phyloP scores from a whole-genome alignment of 1,140 invertebrate species.

The Cotesia glomerata region DNA sequence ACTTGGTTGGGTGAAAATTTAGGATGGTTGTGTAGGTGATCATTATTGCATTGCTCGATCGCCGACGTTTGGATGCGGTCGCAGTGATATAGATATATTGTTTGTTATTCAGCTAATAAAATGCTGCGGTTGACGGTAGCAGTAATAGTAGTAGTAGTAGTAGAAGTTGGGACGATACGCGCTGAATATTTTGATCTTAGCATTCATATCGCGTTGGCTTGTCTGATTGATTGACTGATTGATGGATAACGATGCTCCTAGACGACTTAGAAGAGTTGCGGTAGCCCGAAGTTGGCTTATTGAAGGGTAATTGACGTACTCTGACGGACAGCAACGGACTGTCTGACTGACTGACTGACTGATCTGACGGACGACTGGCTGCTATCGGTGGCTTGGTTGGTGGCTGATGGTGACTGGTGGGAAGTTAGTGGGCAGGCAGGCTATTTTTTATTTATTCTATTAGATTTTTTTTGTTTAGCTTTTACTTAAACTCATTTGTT shows the following conservation, averaged over 20 bases:
- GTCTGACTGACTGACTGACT: slow-evolving; percentile 37
- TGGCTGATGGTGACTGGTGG: slow-evolving; percentile 63
- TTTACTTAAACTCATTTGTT: no score
- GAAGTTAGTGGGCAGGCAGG: slow-evolving; percentile 64
- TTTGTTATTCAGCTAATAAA: slow-evolving; percentile 52
- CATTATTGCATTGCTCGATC: slow-evolving; percentile 59
- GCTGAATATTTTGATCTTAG: slow-evolving; percentile 28
- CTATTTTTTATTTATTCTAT: slow-evolving; percentile 47
- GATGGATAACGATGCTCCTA: not conserved
- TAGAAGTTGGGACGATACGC: slow-evolving; percentile 43
- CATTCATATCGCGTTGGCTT: slow-evolving; percentile 52
- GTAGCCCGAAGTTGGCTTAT: slow-evolving; percentile 50
- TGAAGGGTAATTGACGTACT: slow-evolving; percentile 54
- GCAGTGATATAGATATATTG: slow-evolving; percentile 19
- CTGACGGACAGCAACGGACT: slow-evolving; percentile 55
- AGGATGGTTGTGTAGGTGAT: slow-evolving; percentile 63
- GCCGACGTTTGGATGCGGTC: slow-evolving; percentile 54
- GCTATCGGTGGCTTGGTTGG: slow-evolving; percentile 45
- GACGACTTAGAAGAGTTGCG: slow-evolving; percentile 38
- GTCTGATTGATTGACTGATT: slow-evolving; percentile 46
- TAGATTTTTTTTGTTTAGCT: slow-evolving; percentile 14
- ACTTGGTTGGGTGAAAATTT: slow-evolving; percentile 51
- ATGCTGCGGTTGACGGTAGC: slow-evolving; percentile 56
- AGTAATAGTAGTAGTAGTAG: slow-evolving; percentile 53
- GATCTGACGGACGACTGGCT: slow-evolving; percentile 47